Base-by-base conservation (phyloP, 2,797 vertebrate genomes). In the Menidia menidia region DNA sequence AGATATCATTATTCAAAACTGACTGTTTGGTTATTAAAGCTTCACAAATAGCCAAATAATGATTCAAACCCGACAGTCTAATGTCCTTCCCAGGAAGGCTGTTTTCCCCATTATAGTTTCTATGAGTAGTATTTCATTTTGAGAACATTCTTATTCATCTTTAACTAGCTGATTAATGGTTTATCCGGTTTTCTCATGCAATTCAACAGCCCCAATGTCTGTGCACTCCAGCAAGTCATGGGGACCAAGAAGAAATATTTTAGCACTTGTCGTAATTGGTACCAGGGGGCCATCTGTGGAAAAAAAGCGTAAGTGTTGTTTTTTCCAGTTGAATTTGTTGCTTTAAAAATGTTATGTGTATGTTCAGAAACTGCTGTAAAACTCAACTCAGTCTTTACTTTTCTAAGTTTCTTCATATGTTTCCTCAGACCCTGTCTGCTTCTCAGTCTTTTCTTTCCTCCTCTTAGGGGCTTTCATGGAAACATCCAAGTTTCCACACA, bases 161-260 rank as follows among this genome's bases (percentile, higher is more conserved):
- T 80, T 69, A 11, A 64, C 3, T 50, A 33, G 25, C 1, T 68
- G 32, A 73, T 71, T 78, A 33, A 68, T 69, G 19, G 12, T 42
- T 57, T 44, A 48, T 80, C 9, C 39, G 13, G 3, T 62, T 71
- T 72, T 41, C 18, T 57, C 48, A 4, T 41, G 73, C 55, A 75
- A 41, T 53, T 60, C 53, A 63, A 19, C 78, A 98, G 98, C 64
- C 97, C 96, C 77, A 98, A 99, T 48, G 95, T 98, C 68, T 99
- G 98, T 39, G 97, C 98, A 12, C 95, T 99, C 75, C 98, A 99
- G 83, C 97, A 99, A 94, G 95, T 99, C 81, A 86, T 95, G 89
- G 98, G 98, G 78, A 98, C 97, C 81, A 97, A 95, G 88, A 99
- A 97, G 94, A 99, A 99, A 87, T 99, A 99, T 84, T 98, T 98